A percentile compares a stretch with the other conserved stretches of the same genome.
Conservation (phyloP, 2,113 vertebrate species). For the Stegostoma tigrinum region DNA sequence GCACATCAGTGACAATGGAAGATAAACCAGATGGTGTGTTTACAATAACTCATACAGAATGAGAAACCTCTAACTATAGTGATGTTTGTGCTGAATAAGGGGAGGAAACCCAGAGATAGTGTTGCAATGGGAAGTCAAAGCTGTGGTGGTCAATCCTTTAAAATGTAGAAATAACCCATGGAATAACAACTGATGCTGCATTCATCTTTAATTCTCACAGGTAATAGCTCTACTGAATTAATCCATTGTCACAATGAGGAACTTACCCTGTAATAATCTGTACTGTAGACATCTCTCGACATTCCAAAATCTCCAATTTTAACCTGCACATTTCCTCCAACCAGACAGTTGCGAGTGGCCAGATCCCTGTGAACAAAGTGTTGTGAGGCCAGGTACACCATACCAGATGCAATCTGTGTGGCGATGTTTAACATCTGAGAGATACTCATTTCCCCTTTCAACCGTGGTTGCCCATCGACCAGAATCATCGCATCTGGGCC, state of each 20-base stretch:
- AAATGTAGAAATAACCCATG: constrained; percentile 60
- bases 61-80: constrained; percentile 40
- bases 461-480: constrained; percentile 87
- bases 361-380: constrained; percentile 98
- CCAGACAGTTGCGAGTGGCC: constrained; percentile 95
- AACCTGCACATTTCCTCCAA: constrained; percentile 87
- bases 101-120: neutral
- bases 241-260: constrained; percentile 40
- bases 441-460: constrained; percentile 88
- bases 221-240: constrained; percentile 39
- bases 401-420: constrained; percentile 89
- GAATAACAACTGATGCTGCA: neutral
- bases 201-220: neutral
- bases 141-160: constrained; percentile 75
- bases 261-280: constrained; percentile 97
- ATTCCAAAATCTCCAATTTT: constrained; percentile 99
- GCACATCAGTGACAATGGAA: constrained; percentile 51
- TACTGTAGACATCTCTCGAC: constrained; percentile 98
- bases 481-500: constrained; percentile 95
- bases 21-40: neutral
- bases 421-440: constrained; percentile 96
- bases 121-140: neutral
- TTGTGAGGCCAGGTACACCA: constrained; percentile 93
- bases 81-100: constrained; percentile 40
- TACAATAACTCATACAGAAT: neutral